A percentile compares a stretch with the other conserved stretches of the same genome.
Evolutionary conservation across 2,113 vertebrate genomes (phyloP).

Genomic region (Eonycteris spelaea): DNA sequence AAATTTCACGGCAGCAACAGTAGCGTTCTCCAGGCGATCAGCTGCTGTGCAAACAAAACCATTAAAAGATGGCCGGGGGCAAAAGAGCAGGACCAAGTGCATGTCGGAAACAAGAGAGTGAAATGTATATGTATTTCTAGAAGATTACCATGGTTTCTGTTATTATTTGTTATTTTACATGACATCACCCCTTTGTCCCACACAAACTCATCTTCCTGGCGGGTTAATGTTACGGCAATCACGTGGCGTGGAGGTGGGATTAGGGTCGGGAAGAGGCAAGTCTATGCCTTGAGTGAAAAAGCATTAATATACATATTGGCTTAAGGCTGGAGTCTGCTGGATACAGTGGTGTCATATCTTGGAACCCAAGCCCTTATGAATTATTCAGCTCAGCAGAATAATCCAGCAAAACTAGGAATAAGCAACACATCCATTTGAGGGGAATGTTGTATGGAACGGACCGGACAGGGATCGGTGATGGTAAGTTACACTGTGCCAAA

Average conservation of each 20-base stretch:
- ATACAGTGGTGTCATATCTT: not conserved
- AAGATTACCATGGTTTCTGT: not conserved
- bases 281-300: constrained; percentile 19
- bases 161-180: not conserved
- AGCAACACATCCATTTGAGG: not conserved
- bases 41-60: not conserved
- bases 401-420: not conserved
- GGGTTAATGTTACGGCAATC: not conserved
- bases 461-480: not conserved
- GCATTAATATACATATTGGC: constrained; percentile 55
- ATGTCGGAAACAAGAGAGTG: not conserved
- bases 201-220: not conserved
- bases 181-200: not conserved
- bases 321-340: constrained; percentile 37
- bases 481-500: not conserved
- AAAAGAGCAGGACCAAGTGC: not conserved
- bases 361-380: constrained; percentile 52
- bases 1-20: not conserved
- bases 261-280: not conserved
- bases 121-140: not conserved
- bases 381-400: constrained; percentile 56
- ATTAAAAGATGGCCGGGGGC: not conserved
- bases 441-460: not conserved
- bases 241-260: not conserved
- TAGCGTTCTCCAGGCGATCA: fast-evolving